Conservation (phyloP, 2,797 vertebrate genomes). For the Paramormyrops hopkinsi region DNA sequence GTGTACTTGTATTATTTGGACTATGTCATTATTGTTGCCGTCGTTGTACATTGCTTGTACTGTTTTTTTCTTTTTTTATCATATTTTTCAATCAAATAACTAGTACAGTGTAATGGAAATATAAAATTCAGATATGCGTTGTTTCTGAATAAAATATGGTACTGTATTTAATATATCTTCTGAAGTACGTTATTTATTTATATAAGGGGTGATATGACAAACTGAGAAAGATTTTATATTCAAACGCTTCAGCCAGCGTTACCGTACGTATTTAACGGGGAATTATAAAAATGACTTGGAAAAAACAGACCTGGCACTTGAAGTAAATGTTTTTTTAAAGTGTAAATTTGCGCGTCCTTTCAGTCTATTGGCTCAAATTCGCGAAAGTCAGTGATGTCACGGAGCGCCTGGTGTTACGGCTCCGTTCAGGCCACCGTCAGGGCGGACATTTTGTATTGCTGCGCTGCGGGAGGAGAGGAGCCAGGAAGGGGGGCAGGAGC, state of each 20-base stretch:
- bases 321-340: neutral
- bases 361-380: neutral
- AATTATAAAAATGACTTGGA: neutral
- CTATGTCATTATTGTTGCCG: neutral
- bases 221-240: neutral
- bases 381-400: neutral
- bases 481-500: constrained; percentile 27
- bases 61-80: neutral
- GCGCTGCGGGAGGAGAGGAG: constrained; percentile 19
- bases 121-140: neutral
- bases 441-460: constrained; percentile 53
- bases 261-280: neutral
- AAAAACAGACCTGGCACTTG: neutral
- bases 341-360: neutral
- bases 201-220: neutral
- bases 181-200: neutral
- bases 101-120: neutral
- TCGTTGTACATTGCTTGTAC: neutral
- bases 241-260: neutral
- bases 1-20: neutral
- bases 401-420: neutral
- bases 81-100: neutral
- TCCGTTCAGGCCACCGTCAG: neutral
- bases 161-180: neutral
- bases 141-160: neutral